Evolutionary conservation across 2,888 invertebrate species (phyloP), one percentile per base, ranked within the genome.

Genomic region (Rotaria socialis): DNA sequence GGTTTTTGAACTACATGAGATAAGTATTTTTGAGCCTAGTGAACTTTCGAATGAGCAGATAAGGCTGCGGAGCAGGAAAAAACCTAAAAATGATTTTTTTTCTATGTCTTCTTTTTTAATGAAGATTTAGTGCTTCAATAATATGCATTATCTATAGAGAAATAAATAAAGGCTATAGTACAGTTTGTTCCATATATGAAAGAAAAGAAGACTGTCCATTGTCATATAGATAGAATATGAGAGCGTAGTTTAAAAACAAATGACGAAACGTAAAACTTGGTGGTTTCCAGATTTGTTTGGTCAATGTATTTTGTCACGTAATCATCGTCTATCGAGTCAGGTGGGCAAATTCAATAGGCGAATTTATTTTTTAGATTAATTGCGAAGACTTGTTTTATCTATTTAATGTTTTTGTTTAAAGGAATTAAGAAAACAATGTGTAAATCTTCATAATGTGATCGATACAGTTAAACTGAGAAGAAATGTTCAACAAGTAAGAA

Each of bases 401-500:
- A 14, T 41, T 35, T 47, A 8, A 47, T 4, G n/a, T 80, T 47
- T 80, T 8, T 47, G n/a, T 80, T 80, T 80, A 24, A 8, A 80
- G 80, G 80, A 80, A 47, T 80, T 80, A 19, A 43, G 47, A 22
- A 80, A 80, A 80, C 80, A 80, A 80, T 80, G 80, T 47, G n/a
- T 3, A 4, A 19, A 80, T 80, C 16, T 80, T 47, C 80, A 80
- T n/a, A 24, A 80, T 80, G 80, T 24, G 8, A n/a, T 80, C n/a
- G 80, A 80, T 80, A 47, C 22, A 47, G 80, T 80, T 47, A 24
- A 80, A n/a, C 22, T 80, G 24, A 80, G 80, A 80, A 47, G 47
- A 3, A 67, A 41, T 35, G 35, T 19, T 3, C 80, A 80, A 24
- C 43, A 24, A 11, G 80, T 80, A 80, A 43, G 80, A 35, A 67